A percentile compares a stretch with the other conserved stretches of the same genome.
Conservation (phyloP, 2,888 invertebrate species). For the Hydrotaea diabolus region DNA sequence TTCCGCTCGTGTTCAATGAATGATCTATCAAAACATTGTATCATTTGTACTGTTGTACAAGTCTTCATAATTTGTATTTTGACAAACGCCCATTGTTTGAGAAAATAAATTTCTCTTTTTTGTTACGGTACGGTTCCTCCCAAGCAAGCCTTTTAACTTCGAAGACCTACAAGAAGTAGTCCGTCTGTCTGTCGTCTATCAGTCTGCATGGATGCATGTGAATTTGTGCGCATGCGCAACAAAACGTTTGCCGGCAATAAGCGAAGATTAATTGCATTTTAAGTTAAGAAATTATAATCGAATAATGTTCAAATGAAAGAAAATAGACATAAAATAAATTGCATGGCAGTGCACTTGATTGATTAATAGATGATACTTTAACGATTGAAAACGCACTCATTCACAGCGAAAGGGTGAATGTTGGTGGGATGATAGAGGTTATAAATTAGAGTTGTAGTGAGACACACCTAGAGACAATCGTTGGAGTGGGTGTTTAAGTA, state of each 20-base stretch:
- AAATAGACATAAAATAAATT: conserved; percentile 65
- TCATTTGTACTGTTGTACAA: conserved; percentile 50
- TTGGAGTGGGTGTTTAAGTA: not conserved
- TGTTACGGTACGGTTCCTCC: not conserved
- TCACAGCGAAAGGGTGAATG: conserved; percentile 29
- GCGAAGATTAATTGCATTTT: conserved; percentile 66
- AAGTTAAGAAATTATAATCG: conserved; percentile 66
- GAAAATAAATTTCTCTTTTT: conserved; percentile 55
- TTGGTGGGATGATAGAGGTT: not conserved
- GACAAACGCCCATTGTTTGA: conserved; percentile 59
- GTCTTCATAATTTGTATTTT: conserved; percentile 38
- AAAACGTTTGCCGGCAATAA: conserved; percentile 54
- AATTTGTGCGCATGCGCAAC: conserved; percentile 46
- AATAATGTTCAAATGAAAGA: conserved; percentile 59
- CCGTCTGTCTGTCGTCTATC: not conserved
- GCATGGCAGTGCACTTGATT: conserved; percentile 67
- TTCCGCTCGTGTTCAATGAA: conserved; percentile 3
- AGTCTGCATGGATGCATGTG: not conserved
- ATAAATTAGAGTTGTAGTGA: too few species aligned
- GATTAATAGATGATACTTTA: conserved; percentile 67
- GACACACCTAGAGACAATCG: too few species aligned
- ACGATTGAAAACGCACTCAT: conserved; percentile 61
- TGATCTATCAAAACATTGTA: conserved; percentile 42
- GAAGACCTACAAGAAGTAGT: not conserved
- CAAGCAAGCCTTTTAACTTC: conserved; percentile 34